Percentiles rank a stretch among this genome's conserved stretches.
phyloP scores from a whole-genome alignment of 1,140 invertebrate genomes.

The Octopus bimaculoides region DNA sequence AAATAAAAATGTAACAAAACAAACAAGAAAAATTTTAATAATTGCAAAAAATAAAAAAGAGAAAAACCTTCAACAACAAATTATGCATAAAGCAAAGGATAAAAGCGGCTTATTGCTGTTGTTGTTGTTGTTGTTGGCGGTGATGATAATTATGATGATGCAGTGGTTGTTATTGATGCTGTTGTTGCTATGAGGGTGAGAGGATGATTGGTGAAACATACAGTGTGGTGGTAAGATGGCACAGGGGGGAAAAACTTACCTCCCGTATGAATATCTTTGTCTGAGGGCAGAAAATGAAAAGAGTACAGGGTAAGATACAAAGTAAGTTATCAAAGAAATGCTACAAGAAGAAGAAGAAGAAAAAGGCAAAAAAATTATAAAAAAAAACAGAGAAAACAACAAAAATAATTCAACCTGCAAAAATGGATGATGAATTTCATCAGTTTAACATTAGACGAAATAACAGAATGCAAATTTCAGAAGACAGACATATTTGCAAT shows the following conservation, averaged over 20 bases:
- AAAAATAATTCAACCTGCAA: neutral
- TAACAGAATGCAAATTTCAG: too few relatives aligned
- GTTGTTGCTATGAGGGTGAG: neutral
- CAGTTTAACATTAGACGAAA: too few relatives aligned
- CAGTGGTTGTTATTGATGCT: too few relatives aligned
- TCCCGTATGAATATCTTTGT: conserved; percentile 10
- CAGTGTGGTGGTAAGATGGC: neutral
- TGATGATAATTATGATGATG: neutral
- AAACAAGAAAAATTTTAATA: too few relatives aligned
- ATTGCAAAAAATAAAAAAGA: too few relatives aligned
- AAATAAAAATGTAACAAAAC: too few relatives aligned
- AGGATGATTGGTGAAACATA: neutral
- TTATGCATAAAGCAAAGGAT: too few relatives aligned
- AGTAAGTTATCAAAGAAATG: conserved; percentile 8
- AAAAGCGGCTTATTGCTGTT: too few relatives aligned
- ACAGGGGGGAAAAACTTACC: neutral
- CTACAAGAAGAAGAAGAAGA: conserved; percentile 6
- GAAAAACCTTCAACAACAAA: too few relatives aligned
- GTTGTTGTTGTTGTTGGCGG: too few relatives aligned
- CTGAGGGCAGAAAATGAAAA: conserved; percentile 11
- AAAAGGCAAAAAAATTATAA: neutral
- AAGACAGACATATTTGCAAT: too few relatives aligned
- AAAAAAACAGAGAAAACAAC: neutral
- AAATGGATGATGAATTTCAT: neutral
- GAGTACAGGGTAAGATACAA: conserved; percentile 7